phyloP scores from a whole-genome alignment of 2,888 invertebrate genomes.

The Euclidia mi region DNA sequence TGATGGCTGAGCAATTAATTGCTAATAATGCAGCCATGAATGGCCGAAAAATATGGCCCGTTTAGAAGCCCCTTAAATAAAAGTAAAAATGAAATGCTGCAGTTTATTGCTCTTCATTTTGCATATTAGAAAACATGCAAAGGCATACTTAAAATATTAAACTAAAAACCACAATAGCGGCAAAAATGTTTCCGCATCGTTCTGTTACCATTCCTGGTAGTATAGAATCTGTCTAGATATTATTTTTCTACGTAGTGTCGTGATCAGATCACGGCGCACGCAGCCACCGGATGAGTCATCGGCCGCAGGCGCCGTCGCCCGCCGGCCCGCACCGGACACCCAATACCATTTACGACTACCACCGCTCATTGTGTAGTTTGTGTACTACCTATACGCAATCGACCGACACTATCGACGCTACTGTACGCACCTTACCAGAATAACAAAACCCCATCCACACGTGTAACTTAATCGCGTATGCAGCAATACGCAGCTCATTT shows the following conservation, averaged over 20 bases:
- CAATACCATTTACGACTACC: conserved; percentile 67
- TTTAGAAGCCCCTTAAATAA: too few species aligned
- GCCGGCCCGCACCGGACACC: conserved; percentile 61
- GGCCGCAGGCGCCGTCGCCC: conserved; percentile 51
- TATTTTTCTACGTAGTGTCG: conserved; percentile 58
- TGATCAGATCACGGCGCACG: conserved; percentile 68
- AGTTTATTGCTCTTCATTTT: too few species aligned
- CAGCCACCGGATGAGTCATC: conserved; percentile 74
- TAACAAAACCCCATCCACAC: conserved; percentile 38
- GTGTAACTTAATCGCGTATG: conserved; percentile 16
- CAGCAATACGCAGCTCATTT: conserved; percentile 14
- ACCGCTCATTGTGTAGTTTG: conserved; percentile 64
- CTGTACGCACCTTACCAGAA: conserved; percentile 52
- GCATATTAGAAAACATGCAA: too few species aligned
- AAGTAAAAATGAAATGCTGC: too few species aligned
- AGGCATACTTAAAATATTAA: too few species aligned
- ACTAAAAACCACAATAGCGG: too few species aligned
- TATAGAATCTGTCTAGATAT: conserved; percentile 55
- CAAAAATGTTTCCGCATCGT: too few species aligned
- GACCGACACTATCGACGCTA: conserved; percentile 60
- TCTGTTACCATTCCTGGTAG: too few species aligned
- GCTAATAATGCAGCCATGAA: too few species aligned
- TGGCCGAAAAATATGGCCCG: too few species aligned
- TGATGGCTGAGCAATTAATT: too few species aligned
- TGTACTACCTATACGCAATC: conserved; percentile 52